phyloP scores from a whole-genome alignment of 2,113 vertebrate species.

The Petaurus breviceps region DNA sequence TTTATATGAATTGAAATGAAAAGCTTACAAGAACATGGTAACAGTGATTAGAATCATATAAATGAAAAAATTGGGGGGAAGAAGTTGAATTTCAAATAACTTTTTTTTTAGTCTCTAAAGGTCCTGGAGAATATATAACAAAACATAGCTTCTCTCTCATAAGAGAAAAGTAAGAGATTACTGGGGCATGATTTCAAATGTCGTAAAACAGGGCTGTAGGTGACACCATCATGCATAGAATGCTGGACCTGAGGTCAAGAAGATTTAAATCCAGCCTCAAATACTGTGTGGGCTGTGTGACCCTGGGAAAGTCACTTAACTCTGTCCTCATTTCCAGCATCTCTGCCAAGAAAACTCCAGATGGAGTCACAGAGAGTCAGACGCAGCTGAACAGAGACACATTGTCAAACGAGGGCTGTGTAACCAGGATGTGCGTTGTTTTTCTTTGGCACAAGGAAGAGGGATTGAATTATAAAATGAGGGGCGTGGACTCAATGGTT shows the following conservation, averaged over 20 bases:
- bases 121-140: neutral
- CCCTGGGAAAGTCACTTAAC: neutral
- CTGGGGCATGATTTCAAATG: neutral
- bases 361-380: neutral
- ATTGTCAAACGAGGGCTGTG: too few species aligned
- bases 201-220: neutral
- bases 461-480: neutral
- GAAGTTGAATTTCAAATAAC: neutral
- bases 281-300: neutral
- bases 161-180: neutral
- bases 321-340: neutral
- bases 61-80: neutral
- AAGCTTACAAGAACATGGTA: neutral
- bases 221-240: neutral
- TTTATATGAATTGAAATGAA: neutral
- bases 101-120: neutral
- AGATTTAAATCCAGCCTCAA: neutral
- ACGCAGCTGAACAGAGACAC: neutral
- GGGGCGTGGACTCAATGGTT: neutral
- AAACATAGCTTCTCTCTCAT: neutral
- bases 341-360: neutral
- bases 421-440: neutral
- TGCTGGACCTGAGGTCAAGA: neutral
- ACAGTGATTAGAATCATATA: neutral
- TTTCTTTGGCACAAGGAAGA: neutral